These are phyloP conservation scores for Xiphias gladius DNA, from an alignment of 2,113 vertebrate genomes.

Conservation along the genomic window DNA sequence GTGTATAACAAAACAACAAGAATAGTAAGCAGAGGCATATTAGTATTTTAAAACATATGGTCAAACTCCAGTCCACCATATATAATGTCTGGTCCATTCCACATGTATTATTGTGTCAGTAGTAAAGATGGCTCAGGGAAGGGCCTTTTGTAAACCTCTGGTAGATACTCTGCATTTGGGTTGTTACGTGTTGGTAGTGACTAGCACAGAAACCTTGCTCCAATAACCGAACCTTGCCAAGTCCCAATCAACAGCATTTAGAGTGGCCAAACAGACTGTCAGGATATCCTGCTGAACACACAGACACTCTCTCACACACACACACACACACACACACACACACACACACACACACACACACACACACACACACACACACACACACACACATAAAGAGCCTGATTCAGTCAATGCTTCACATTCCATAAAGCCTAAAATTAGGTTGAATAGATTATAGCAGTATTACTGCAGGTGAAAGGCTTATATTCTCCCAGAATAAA, in stretches of 20 bases:
- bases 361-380: no score
- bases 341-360: neutral
- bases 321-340: neutral
- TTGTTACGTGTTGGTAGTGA: constrained; percentile 21
- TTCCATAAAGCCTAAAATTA: neutral
- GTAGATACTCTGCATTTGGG: neutral
- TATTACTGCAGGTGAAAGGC: neutral
- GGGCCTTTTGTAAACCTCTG: constrained; percentile 32
- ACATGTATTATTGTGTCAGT: constrained; percentile 21
- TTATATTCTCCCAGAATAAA: neutral
- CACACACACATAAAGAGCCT: neutral
- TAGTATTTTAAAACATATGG: constrained; percentile 20
- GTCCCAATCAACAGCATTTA: constrained; percentile 34
- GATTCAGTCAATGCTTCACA: neutral
- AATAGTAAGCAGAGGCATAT: neutral
- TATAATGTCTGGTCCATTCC: constrained; percentile 15
- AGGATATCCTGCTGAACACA: neutral
- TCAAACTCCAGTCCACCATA: neutral
- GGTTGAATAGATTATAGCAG: neutral
- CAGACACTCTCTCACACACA: neutral
- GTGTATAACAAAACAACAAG: neutral
- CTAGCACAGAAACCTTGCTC: constrained; percentile 37
- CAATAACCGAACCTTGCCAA: constrained; percentile 37
- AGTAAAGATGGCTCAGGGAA: constrained; percentile 12
- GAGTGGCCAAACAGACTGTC: neutral